These are phyloP conservation scores for Myotis lucifugus DNA, from an alignment of 2,113 vertebrate species.

Conservation along the genomic window DNA sequence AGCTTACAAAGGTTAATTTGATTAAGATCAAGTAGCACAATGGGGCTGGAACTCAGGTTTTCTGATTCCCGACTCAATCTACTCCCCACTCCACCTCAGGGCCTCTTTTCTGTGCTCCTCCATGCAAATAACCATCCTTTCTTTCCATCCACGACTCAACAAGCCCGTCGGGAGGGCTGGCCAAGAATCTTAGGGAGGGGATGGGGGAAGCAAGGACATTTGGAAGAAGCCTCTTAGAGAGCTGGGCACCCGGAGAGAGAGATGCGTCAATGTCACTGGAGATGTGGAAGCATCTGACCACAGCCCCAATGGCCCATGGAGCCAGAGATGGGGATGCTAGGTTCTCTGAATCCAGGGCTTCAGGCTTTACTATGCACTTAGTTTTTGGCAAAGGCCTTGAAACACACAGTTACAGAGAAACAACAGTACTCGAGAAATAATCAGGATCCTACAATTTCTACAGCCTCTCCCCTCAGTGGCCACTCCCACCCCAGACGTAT, in stretches of 20 bases:
- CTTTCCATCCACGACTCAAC: not conserved
- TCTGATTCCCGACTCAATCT: not conserved
- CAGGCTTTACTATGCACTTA: not conserved
- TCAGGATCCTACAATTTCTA: not conserved
- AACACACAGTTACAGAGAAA: not conserved
- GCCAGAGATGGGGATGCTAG: not conserved
- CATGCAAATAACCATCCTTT: not conserved
- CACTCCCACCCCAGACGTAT: not conserved
- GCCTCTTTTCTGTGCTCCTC: not conserved
- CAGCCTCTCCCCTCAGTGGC: not conserved
- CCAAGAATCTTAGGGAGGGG: not conserved
- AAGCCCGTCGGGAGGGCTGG: not conserved
- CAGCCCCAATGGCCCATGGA: not conserved
- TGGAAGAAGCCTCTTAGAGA: not conserved
- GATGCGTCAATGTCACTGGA: not conserved
- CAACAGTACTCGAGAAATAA: not conserved
- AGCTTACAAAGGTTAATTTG: not conserved
- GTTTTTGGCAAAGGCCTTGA: constrained; percentile 19
- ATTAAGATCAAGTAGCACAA: not conserved
- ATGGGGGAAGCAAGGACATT: not conserved
- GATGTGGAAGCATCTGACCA: not conserved
- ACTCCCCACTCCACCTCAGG: not conserved
- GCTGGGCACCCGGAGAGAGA: not conserved
- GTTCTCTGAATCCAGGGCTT: not conserved
- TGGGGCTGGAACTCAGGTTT: not conserved